Percentiles rank a stretch among this genome's conserved stretches.
Evolutionary conservation across 2,113 vertebrate genomes (phyloP).

Genomic region (Jaculus jaculus): DNA sequence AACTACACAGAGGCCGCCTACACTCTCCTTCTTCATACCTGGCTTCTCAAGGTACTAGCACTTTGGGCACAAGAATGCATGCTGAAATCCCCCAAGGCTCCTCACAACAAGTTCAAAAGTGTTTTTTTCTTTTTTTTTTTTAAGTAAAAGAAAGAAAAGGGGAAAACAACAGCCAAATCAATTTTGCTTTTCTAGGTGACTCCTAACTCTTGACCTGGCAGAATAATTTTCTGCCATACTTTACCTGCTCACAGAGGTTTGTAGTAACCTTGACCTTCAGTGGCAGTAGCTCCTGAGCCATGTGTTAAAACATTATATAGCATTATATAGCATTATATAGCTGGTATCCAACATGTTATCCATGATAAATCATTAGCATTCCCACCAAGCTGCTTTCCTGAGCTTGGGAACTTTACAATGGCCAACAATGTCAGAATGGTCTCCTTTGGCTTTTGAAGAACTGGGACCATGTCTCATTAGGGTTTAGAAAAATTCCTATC

Average conservation of each 20-base stretch:
- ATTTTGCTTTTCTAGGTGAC: background rate
- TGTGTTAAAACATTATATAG: background rate
- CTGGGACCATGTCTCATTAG: background rate
- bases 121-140: background rate
- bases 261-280: background rate
- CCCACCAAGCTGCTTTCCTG: background rate
- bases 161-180: background rate
- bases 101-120: background rate
- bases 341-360: background rate
- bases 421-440: background rate
- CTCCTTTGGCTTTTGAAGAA: conserved; percentile 50
- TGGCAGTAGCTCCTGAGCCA: background rate
- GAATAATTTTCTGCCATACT: background rate
- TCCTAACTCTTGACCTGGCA: background rate
- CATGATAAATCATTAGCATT: conserved; percentile 29
- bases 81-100: background rate
- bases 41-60: conserved; percentile 92
- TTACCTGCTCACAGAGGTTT: background rate
- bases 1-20: conserved; percentile 98
- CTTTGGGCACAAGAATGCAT: background rate
- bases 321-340: conserved; percentile 1
- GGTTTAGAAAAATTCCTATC: background rate
- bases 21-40: conserved; percentile 95
- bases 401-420: background rate
- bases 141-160: background rate